Evolutionary conservation across 1,140 invertebrate genomes (phyloP), one percentile per base, ranked within the genome.

Genomic region (Lordiphosa collinella): DNA sequence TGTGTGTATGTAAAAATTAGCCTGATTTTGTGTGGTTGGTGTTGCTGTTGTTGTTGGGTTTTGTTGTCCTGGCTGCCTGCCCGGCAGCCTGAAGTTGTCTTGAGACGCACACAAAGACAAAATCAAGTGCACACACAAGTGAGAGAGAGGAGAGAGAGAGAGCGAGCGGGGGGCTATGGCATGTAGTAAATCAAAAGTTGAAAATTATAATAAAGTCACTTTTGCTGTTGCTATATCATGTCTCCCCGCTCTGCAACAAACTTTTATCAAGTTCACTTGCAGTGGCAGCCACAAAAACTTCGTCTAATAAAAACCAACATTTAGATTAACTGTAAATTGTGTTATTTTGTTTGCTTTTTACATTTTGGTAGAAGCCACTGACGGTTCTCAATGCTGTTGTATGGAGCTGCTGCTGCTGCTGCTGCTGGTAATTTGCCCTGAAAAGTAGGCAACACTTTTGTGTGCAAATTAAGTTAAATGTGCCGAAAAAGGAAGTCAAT

Each of bases 271-370:
- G 76, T 80, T 80, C 59, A 58, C 67, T 64, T 82, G 75, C 75
- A 79, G 56, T 68, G 38, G 63, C 61, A 84, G 67, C 78, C 76
- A 65, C 76, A 84, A 71, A 84, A 84, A 84, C 70, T 80, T 66
- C 66, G 58, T 66, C 78, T 69, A 84, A 84, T 84, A 84, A 82
- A 82, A 80, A 80, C 78, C 71, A 82, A 80, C 80, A 82, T 82
- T 82, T 82, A 82, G 78, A 84, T 84, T 84, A 84, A 84, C 79
- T 84, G 78, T 78, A 84, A 84, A 84, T 82, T 82, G 78, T 78
- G 78, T 84, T 80, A 82, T 80, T 82, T 82, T 82, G 67, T 75
- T 80, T 82, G 59, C 59, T 48, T 52, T 55, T 46, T 59, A 43
- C 22, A 12, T 36, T 40, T 44, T 29, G 41, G 41, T 25, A 11